Conservation (phyloP, 2,797 vertebrate genomes). For the Anguilla marmorata region DNA sequence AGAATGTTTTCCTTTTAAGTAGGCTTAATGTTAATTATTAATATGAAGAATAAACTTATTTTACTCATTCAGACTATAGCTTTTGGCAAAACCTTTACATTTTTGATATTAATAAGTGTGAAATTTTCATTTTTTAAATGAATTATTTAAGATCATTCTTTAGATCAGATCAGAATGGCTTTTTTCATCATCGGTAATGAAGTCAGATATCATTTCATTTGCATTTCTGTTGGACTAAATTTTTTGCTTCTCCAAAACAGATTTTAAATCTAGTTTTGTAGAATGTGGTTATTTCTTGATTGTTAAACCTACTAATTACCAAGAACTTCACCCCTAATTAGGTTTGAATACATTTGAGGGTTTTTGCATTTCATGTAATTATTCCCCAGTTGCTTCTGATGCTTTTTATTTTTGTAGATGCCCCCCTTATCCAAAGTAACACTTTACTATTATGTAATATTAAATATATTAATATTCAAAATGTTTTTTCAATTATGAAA, state of each 20-base stretch:
- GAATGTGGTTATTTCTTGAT: neutral
- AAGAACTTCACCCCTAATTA: too few species aligned
- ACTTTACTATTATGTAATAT: neutral
- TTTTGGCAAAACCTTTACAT: neutral
- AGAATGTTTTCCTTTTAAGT: neutral
- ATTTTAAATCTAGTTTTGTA: neutral
- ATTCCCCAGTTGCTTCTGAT: too few species aligned
- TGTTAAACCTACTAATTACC: too few species aligned
- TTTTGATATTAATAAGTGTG: too few species aligned
- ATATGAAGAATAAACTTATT: neutral
- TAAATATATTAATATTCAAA: neutral
- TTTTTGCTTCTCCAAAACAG: neutral
- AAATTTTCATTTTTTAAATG: too few species aligned
- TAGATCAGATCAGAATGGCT: neutral
- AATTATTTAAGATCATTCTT: neutral
- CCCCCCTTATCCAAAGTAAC: neutral
- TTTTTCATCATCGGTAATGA: neutral
- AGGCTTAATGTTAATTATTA: neutral
- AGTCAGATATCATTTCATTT: neutral
- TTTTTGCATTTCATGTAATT: too few species aligned
- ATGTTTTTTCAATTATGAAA: neutral
- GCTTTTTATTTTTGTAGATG: neutral
- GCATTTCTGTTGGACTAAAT: neutral
- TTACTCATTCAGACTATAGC: neutral
- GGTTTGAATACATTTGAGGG: too few species aligned